phyloP scores from a whole-genome alignment of 2,888 invertebrate species.

The Parelbella ahira region DNA sequence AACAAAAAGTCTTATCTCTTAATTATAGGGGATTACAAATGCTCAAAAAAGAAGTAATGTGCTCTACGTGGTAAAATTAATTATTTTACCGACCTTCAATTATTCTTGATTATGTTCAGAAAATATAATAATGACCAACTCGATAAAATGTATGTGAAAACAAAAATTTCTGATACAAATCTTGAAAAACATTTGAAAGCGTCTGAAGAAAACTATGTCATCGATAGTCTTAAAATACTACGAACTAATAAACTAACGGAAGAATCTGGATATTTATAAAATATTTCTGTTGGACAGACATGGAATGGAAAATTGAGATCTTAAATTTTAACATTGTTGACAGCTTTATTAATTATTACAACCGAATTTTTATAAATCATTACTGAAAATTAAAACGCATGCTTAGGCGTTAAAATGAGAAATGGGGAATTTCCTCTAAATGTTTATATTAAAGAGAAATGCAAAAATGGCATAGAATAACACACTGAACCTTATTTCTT shows the following conservation, averaged over 20 bases:
- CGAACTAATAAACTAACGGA: constrained; percentile 28
- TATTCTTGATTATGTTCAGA: constrained; percentile 26
- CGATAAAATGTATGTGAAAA: background rate
- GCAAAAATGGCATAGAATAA: too few species aligned
- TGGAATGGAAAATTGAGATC: too few species aligned
- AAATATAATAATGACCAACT: constrained; percentile 6
- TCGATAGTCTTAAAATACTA: constrained; percentile 38
- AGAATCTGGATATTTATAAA: background rate
- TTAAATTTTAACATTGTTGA: too few species aligned
- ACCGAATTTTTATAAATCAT: too few species aligned
- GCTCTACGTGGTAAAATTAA: constrained; percentile 13
- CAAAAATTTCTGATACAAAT: constrained; percentile 51
- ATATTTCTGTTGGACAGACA: too few species aligned
- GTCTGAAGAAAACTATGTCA: constrained; percentile 57
- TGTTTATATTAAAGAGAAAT: too few species aligned
- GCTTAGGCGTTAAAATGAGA: too few species aligned
- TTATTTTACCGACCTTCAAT: constrained; percentile 28
- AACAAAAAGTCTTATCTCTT: background rate
- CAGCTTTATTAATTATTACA: too few species aligned
- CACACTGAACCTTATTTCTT: too few species aligned
- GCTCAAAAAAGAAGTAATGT: constrained; percentile 20
- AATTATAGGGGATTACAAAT: constrained; percentile 6
- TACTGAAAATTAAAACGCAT: too few species aligned
- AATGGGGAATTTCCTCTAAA: too few species aligned
- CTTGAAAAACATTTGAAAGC: constrained; percentile 59